Conservation (phyloP, 2,797 vertebrate genomes). For the Hydrocynus forskahlii region DNA sequence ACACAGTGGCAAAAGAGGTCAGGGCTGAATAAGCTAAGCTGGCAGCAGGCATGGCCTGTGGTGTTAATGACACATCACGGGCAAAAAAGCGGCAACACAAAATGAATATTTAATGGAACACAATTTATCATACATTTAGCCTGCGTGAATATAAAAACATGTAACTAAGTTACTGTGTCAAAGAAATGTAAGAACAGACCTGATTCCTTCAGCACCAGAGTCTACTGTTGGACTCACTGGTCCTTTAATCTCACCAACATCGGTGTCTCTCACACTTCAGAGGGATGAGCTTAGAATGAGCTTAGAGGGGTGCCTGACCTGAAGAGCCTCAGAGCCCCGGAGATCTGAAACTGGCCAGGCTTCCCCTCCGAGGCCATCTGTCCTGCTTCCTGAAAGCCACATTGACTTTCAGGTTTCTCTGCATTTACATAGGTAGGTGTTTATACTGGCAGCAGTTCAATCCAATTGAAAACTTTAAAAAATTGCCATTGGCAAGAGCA, state of each 20-base stretch:
- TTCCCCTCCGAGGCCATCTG: slow-evolving; percentile 9
- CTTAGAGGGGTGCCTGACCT: background rate
- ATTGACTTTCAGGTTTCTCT: background rate
- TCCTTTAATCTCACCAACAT: background rate
- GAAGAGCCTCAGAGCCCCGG: background rate
- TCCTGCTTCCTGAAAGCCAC: background rate
- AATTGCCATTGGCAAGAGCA: background rate
- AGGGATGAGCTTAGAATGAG: background rate
- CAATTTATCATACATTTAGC: background rate
- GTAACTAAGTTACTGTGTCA: background rate
- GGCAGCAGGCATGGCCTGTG: background rate
- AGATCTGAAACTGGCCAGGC: background rate
- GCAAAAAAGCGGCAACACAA: background rate
- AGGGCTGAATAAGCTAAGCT: background rate
- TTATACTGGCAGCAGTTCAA: background rate
- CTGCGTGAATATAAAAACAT: background rate
- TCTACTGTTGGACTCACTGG: background rate
- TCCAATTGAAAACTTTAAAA: background rate
- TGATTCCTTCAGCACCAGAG: background rate
- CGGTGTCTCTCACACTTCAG: background rate
- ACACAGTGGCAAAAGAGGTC: background rate
- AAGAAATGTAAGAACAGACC: background rate
- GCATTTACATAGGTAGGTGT: background rate
- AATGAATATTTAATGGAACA: background rate
- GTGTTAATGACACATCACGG: background rate